Evolutionary conservation across 1,140 invertebrate species (phyloP), one percentile per base, ranked within the genome.

Genomic region (Leptopilina boulardi): DNA sequence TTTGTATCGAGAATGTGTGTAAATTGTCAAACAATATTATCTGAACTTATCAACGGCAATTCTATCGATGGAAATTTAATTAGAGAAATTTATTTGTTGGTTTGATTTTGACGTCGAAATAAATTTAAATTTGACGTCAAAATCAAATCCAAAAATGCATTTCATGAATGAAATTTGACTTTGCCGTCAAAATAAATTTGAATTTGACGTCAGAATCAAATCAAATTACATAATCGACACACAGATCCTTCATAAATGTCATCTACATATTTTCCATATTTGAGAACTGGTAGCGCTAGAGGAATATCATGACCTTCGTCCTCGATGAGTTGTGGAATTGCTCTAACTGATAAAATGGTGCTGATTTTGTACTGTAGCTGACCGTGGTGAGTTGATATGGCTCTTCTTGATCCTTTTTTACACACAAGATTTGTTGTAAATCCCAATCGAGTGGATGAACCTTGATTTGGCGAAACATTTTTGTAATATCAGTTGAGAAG

Each of bases 381-480:
- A 75, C 72, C 0, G 76, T 80, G 15, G 26, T 74, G 2, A 80
- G 21, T 0, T 15, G 51, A 44, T 66, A 80, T 2, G 23, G 21
- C 2, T 70, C 9, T 1, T 19, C 23, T 6, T 44, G n/a, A n/a
- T 10, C 13, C 3, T 26, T 0, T 3, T 59, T 13, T 0, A 11
- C 42, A 74, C 74, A 80, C 1, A 73, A 9, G 6, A 80, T 76
- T 0, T 73, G 54, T 51, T 79, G 74, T 0, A 71, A 30, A 19
- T 79, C 38, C 11, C 38, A 30, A 19, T 79, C 54, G 0, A 10
- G 1, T 0, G 30, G 38, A 44, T 75, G 13, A 18, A 79, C 30
- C 3, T 26, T 9, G 13, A 79, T 70, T 18, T 78, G 73, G 0
- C 70, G 44, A 30, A 75, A 72, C 70, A 78, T 78, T 11, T 78